A percentile compares a stretch with the other conserved stretches of the same genome.
These are phyloP conservation scores for Dioctria rufipes DNA, from an alignment of 2,888 invertebrate genomes.

Conservation along the genomic window DNA sequence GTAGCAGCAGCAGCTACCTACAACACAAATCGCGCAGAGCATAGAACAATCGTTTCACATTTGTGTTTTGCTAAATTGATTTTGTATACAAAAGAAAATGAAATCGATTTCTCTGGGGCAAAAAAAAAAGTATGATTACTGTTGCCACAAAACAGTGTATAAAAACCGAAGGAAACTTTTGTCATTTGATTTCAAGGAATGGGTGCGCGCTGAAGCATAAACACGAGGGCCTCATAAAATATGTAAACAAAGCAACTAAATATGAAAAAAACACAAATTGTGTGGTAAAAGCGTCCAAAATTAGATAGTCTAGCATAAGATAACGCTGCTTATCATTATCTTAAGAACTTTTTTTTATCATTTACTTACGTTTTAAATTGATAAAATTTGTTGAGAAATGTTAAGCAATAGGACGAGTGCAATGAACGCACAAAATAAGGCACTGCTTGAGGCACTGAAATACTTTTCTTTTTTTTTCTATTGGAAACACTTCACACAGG, in stretches of 20 bases:
- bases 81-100: slow-evolving; percentile 27
- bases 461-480: neutral
- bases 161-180: slow-evolving; percentile 15
- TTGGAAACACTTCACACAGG: slow-evolving; percentile 15
- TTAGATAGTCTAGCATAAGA: neutral
- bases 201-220: slow-evolving; percentile 38
- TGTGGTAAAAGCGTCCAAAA: neutral
- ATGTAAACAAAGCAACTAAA: slow-evolving; percentile 49
- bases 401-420: slow-evolving; percentile 42
- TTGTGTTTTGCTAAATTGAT: slow-evolving; percentile 48
- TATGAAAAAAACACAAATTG: slow-evolving; percentile 10
- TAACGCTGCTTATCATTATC: neutral
- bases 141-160: neutral
- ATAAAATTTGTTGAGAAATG: slow-evolving; percentile 20
- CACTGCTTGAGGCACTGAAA: slow-evolving; percentile 51
- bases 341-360: slow-evolving; percentile 2
- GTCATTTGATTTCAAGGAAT: neutral
- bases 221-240: slow-evolving; percentile 40
- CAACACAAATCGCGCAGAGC: neutral
- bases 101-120: slow-evolving; percentile 41
- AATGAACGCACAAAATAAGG: slow-evolving; percentile 53
- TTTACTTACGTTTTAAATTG: slow-evolving; percentile 46
- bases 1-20: neutral
- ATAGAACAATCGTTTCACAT: slow-evolving; percentile 17
- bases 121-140: neutral